Evolutionary conservation across 2,888 invertebrate species (phyloP), one percentile per base, ranked within the genome.

Genomic region (Lottia gigantea): DNA sequence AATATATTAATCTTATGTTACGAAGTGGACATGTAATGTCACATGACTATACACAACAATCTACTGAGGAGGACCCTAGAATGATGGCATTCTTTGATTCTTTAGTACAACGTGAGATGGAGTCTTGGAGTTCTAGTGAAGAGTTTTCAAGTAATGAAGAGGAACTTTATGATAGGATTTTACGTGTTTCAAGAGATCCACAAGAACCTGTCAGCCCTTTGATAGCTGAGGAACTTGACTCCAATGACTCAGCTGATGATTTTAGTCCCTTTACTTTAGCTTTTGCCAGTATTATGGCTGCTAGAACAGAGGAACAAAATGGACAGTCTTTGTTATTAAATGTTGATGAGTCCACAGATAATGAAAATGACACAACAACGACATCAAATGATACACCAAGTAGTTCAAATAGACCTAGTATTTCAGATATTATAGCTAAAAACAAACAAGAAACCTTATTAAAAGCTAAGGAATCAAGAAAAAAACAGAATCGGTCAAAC

Each of bases 61-160:
- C 95, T 12, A 95, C 93, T 0, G 92, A 92, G 68, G 97, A 97
- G 89, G 97, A 97, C 89, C 94, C 95, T 0, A 92, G 95, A 68
- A 97, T 97, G 97, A 94, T 97, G 94, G 97, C 97, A 46, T 97
- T 97, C 90, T 97, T 97, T 85, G 97, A 97, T 90, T 94, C 95
- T 15, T 90, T 97, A 26, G 95, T 97, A 45, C 96, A 96, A 87
- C 92, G 95, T 62, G 96, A 96, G 88, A 92, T 96, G 74, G 95
- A 95, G 89, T 93, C 93, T 3, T 82, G 82, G 74, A 83, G 82
- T 64, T 78, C 81, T 14, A 83, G 83, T 66, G 85, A 85, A 67
- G 80, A 81, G 23, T 71, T 81, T 62, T 77, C 80, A 2, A 79
- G 77, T 67, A 80, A 79, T 69, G 83, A 84, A 68, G 82, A 82